Percentiles rank a stretch among this genome's conserved stretches.
phyloP scores from a whole-genome alignment of 2,113 vertebrate species.

The Lanius collurio region DNA sequence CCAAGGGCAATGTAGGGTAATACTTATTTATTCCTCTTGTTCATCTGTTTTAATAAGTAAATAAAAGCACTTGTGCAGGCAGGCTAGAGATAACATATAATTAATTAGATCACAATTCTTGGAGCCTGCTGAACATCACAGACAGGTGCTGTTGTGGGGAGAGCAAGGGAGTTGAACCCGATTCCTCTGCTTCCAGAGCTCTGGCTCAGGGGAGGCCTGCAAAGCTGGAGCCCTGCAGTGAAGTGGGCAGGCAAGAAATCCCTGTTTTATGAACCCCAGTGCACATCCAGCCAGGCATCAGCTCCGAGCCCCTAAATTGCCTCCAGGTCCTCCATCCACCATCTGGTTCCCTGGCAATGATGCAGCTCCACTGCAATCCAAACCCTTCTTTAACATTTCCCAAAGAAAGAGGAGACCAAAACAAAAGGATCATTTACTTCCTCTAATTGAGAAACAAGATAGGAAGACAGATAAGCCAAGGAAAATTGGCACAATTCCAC shows the following conservation, averaged over 20 bases:
- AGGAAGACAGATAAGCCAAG: conserved; percentile 58
- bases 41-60: not conserved
- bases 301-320: not conserved
- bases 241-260: not conserved
- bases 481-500: conserved; percentile 39
- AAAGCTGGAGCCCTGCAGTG: not conserved
- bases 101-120: not conserved
- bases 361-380: not conserved
- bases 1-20: not conserved
- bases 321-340: not conserved
- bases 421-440: conserved; percentile 21
- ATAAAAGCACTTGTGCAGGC: not conserved
- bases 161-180: not conserved
- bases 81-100: not conserved
- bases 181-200: not conserved
- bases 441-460: conserved; percentile 17
- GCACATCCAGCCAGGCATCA: not conserved
- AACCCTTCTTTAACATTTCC: conserved; percentile 47
- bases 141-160: not conserved
- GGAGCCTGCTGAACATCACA: not conserved
- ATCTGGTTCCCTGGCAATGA: not conserved
- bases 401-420: conserved; percentile 21
- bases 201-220: not conserved
- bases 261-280: not conserved
- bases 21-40: not conserved